Evolutionary conservation across 2,888 invertebrate genomes (phyloP).

Genomic region (Drosophila setosimentum): DNA sequence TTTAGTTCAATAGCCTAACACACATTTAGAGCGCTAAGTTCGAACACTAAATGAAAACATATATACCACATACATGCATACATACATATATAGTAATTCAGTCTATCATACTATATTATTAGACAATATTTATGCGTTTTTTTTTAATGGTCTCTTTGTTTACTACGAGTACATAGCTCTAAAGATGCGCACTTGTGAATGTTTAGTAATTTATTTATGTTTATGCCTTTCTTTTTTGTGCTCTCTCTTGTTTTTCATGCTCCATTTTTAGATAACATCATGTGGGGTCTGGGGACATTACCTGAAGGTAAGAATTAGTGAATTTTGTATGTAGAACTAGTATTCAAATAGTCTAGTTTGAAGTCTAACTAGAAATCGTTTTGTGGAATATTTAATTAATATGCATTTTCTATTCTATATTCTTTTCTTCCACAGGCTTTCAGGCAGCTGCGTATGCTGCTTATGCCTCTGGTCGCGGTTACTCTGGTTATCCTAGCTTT

Average conservation of each 20-base stretch:
- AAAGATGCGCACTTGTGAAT: slow-evolving; percentile 44
- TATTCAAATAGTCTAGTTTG: background rate
- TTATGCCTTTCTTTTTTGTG: slow-evolving; percentile 62
- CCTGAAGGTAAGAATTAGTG: slow-evolving; percentile 94
- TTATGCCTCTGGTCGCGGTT: slow-evolving; percentile 98
- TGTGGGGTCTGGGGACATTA: slow-evolving; percentile 99
- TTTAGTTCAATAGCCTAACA: slow-evolving; percentile 55
- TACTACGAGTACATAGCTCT: slow-evolving; percentile 44
- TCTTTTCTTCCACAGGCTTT: slow-evolving; percentile 88
- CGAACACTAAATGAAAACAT: slow-evolving; percentile 33
- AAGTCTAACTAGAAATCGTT: background rate
- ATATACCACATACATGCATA: slow-evolving; percentile 26
- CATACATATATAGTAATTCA: slow-evolving; percentile 53
- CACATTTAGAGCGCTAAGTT: slow-evolving; percentile 59
- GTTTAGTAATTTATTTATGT: slow-evolving; percentile 65
- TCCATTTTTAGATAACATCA: slow-evolving; percentile 91
- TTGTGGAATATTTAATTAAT: background rate
- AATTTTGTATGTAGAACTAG: background rate
- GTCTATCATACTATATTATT: slow-evolving; percentile 51
- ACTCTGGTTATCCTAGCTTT: slow-evolving; percentile 99
- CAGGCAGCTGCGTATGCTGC: slow-evolving; percentile 98
- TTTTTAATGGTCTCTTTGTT: slow-evolving; percentile 39
- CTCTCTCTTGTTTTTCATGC: slow-evolving; percentile 61
- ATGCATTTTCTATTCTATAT: background rate
- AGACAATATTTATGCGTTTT: slow-evolving; percentile 39